Percentiles rank a stretch among this genome's conserved stretches.
Conservation (phyloP, 2,888 invertebrate genomes). For the Creontiades dilutus region DNA sequence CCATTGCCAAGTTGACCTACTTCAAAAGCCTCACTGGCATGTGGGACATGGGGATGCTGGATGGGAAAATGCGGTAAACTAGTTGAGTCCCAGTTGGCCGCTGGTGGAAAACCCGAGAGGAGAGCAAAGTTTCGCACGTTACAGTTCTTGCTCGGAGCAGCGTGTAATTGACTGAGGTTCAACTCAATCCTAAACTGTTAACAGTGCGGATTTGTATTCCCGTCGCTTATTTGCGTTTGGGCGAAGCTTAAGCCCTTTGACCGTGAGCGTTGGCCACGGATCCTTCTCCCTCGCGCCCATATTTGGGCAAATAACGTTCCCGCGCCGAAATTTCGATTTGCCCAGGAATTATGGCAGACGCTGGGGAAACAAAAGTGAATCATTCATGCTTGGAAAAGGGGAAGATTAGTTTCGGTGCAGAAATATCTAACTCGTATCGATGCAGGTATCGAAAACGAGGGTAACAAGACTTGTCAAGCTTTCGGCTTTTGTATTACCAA, state of each 20-base stretch:
- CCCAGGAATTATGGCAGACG: neutral
- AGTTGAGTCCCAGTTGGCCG: conserved; percentile 35
- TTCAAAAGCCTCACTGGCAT: conserved; percentile 1
- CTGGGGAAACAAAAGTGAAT: neutral
- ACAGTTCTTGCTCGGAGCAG: conserved; percentile 49
- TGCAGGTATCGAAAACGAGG: too few relatives aligned
- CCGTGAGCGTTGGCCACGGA: neutral
- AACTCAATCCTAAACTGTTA: conserved; percentile 62
- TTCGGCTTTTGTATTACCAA: too few relatives aligned
- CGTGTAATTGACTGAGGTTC: conserved; percentile 56
- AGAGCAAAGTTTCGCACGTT: conserved; percentile 44
- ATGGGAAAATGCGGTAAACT: conserved; percentile 38
- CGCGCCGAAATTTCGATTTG: neutral
- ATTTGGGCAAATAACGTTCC: neutral
- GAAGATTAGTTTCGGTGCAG: too few relatives aligned
- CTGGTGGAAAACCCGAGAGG: conserved; percentile 28
- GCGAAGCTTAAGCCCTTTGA: conserved; percentile 43
- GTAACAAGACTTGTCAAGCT: too few relatives aligned
- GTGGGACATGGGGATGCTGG: conserved; percentile 4
- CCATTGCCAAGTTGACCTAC: conserved; percentile 19
- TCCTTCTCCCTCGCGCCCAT: neutral
- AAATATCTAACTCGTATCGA: too few relatives aligned
- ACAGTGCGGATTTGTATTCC: conserved; percentile 52
- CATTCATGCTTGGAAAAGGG: too few relatives aligned
- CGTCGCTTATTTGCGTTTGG: conserved; percentile 41